A percentile compares a stretch with the other conserved stretches of the same genome.
phyloP scores from a whole-genome alignment of 2,888 invertebrate genomes.

The Eristalinus sepulchralis region DNA sequence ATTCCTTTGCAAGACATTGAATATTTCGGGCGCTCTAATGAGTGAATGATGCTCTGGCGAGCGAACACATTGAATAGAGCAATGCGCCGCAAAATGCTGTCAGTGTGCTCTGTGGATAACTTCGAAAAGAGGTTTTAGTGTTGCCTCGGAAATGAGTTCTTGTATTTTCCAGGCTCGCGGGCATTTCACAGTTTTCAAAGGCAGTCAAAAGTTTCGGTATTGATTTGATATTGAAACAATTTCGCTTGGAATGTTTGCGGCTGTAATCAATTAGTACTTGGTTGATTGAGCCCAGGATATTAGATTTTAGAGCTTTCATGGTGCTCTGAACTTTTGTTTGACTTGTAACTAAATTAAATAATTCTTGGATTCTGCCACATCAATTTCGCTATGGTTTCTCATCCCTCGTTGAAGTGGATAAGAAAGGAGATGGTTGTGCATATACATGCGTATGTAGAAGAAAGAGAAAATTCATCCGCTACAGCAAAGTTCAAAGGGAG shows the following conservation, averaged over 20 bases:
- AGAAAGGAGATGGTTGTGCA: background rate
- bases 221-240: background rate
- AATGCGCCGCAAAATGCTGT: slow-evolving; percentile 3
- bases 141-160: background rate
- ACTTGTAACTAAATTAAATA: background rate
- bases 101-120: slow-evolving; percentile 1
- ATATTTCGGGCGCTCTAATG: background rate
- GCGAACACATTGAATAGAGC: background rate
- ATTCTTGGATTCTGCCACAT: background rate
- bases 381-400: background rate
- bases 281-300: background rate
- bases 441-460: too few relatives aligned
- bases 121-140: background rate
- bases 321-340: background rate
- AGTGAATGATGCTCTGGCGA: background rate
- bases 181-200: background rate
- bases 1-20: slow-evolving; percentile 10
- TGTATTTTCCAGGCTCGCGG: background rate
- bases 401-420: background rate
- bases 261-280: background rate
- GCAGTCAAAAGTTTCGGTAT: background rate
- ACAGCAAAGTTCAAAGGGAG: too few relatives aligned
- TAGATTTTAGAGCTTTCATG: background rate
- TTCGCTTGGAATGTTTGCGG: background rate
- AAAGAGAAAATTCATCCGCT: too few relatives aligned